Conservation (phyloP, 1,140 invertebrate genomes). For the Brachionus rubens region DNA sequence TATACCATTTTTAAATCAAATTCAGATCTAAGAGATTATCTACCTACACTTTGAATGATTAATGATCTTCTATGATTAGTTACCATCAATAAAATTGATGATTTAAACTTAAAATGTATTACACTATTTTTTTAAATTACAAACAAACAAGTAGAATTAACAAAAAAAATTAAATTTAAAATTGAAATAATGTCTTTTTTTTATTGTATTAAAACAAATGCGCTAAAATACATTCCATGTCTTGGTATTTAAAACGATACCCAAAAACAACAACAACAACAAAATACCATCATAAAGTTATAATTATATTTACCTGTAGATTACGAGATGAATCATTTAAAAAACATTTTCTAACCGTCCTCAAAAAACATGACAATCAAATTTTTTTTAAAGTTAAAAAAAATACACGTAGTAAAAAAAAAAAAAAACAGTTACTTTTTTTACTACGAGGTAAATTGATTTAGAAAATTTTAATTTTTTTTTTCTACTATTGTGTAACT, state of each 20-base stretch:
- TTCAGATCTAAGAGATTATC: neutral
- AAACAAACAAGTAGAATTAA: conserved; percentile 28
- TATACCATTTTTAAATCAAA: no score
- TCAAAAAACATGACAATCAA: neutral
- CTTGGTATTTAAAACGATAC: neutral
- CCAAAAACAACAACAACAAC: neutral
- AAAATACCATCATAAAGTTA: conserved; percentile 31
- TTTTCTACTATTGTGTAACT: no score
- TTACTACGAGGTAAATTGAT: no score
- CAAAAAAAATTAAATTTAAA: no score
- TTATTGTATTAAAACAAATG: no score
- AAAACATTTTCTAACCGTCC: no score
- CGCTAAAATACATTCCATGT: conserved; percentile 29
- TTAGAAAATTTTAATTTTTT: no score
- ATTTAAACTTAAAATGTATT: no score
- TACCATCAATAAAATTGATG: neutral
- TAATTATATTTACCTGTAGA: conserved; percentile 23
- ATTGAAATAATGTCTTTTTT: conserved; percentile 40
- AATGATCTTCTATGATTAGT: conserved; percentile 26
- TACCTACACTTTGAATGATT: conserved; percentile 25
- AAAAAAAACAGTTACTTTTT: no score
- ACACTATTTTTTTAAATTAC: no score
- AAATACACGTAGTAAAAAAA: no score
- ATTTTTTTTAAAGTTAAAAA: no score
- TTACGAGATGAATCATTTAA: neutral